A percentile compares a stretch with the other conserved stretches of the same genome.
These are phyloP conservation scores for Thamnophis elegans DNA, from an alignment of 2,797 vertebrate genomes.

Conservation along the genomic window DNA sequence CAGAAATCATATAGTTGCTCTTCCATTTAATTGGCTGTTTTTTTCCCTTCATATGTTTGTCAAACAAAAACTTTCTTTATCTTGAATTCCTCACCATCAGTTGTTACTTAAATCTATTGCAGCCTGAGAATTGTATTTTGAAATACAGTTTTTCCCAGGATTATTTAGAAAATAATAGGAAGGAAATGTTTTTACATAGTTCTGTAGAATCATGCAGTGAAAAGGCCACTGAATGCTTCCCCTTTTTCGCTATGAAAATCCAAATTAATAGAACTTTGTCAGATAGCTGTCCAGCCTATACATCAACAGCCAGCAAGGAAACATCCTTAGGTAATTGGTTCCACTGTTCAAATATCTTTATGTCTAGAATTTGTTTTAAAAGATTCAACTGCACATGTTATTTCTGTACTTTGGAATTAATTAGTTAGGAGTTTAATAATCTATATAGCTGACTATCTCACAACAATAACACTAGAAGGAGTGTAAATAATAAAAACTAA, in stretches of 20 bases:
- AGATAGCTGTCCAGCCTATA: background rate
- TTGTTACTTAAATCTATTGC: background rate
- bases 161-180: background rate
- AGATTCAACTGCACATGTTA: background rate
- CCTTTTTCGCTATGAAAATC: background rate
- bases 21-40: background rate
- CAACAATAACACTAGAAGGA: background rate
- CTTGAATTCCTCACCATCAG: background rate
- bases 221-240: background rate
- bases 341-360: background rate
- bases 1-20: background rate
- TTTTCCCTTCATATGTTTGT: background rate
- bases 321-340: background rate
- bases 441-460: background rate
- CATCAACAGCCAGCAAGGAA: background rate
- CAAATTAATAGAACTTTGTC: background rate
- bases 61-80: background rate
- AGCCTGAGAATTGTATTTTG: background rate
- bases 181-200: background rate
- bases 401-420: background rate
- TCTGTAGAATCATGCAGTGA: background rate
- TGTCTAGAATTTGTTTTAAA: background rate
- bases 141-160: background rate
- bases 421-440: background rate
- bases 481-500: background rate